Base-by-base conservation (phyloP, 1,140 invertebrate species). In the Phortica variegata region DNA sequence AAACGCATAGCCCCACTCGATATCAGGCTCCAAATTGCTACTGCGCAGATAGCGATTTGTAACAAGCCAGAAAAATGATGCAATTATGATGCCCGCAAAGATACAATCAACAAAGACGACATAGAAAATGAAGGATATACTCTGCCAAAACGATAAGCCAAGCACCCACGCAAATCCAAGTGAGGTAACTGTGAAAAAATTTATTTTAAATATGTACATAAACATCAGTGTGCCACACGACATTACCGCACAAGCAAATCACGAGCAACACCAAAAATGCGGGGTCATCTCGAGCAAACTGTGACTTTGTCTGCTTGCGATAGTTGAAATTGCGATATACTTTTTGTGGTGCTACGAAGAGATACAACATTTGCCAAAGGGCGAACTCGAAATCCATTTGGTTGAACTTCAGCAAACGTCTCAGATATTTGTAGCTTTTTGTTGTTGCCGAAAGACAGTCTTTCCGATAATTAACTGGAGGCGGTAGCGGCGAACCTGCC, bases 371-470 rank as follows among this genome's bases (percentile, higher is more conserved):
- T 84, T 99, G 97, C 96, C 96, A 99, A 9, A 91, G 80, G 2
- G 96, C 97, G 83, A 96, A 99, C 76, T 99, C 94, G 82, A 99
- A 99, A 78, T 99, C 97, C 97, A 99, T 99, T 79, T 98, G 96
- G 69, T 92, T 84, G 72, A 94, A 95, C 78, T 95, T 93, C 18
- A 97, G 83, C 29, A 99, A 77, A 62, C 95, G 84, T 58, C 93
- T 79, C 29, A 98, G 77, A 78, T 95, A 98, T 81, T 94, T 94
- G 71, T 93, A 93, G 59, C 92, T 83, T 80, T 97, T 97, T 3
- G 90, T 89, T 38, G 91, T 87, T 34, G 93, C 93, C 47, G 87
- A 88, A 66, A 89, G 86, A 59, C 87, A 90, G 57, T 86, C 84
- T 38, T 83, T 81, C 60, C 85, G 78, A 56, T 83, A 80, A 53